A percentile compares a stretch with the other conserved stretches of the same genome.
Conservation (phyloP, 2,113 vertebrate genomes). For the Panurus biarmicus region DNA sequence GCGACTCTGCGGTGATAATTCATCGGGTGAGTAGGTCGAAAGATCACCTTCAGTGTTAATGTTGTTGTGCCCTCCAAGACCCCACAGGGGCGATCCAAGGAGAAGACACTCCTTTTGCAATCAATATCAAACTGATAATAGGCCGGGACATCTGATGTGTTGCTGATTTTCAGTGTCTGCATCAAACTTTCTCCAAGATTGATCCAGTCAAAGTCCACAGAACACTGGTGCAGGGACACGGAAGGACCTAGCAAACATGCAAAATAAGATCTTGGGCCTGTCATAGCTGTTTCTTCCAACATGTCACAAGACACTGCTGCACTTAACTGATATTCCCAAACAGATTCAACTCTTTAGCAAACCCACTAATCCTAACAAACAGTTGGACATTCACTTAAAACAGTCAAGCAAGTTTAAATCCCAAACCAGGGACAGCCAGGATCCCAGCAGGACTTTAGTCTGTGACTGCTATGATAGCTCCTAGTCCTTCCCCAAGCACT, state of each 20-base stretch:
- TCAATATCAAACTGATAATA: slow-evolving; percentile 86
- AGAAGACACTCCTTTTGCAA: slow-evolving; percentile 82
- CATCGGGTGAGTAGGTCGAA: slow-evolving; percentile 76
- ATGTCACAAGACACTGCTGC: neutral
- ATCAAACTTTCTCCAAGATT: slow-evolving; percentile 53
- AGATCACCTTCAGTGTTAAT: slow-evolving; percentile 69
- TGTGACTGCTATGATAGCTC: neutral
- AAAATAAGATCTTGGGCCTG: neutral
- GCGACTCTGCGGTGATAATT: slow-evolving; percentile 78
- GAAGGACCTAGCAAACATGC: slow-evolving; percentile 73
- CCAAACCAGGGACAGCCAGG: neutral
- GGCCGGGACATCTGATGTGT: slow-evolving; percentile 70
- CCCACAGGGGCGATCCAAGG: slow-evolving; percentile 74
- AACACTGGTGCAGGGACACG: slow-evolving; percentile 69
- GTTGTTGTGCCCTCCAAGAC: slow-evolving; percentile 67
- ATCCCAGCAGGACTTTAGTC: neutral
- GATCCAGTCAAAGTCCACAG: slow-evolving; percentile 80
- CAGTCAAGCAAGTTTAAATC: neutral
- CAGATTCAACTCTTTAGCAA: neutral
- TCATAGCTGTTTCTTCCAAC: neutral
- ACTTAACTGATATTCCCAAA: neutral
- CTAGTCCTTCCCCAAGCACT: neutral
- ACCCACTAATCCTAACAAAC: neutral
- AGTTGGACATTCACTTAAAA: neutral
- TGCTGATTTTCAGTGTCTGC: slow-evolving; percentile 74